Evolutionary conservation across 2,797 vertebrate genomes (phyloP).

Genomic region (Spea hammondii): DNA sequence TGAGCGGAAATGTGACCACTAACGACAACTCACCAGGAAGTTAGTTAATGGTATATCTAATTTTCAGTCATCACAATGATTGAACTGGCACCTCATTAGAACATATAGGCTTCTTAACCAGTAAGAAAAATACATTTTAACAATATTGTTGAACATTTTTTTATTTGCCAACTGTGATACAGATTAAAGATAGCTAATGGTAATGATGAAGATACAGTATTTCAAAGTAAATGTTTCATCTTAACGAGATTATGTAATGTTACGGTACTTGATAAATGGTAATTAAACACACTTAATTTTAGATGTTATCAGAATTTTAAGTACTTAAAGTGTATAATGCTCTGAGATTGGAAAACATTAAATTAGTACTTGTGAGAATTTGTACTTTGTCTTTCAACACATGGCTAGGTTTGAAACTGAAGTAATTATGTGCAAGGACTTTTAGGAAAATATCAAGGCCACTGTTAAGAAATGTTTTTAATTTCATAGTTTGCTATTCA

Average conservation of each 20-base stretch:
- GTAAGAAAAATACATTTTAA: neutral
- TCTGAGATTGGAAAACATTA: constrained; percentile 24
- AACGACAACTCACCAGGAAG: too few relatives aligned
- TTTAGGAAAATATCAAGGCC: neutral
- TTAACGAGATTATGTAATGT: constrained; percentile 24
- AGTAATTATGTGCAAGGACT: neutral
- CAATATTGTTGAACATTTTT: constrained; percentile 5
- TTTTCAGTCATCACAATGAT: too few relatives aligned
- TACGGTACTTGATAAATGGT: constrained; percentile 38
- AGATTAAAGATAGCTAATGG: constrained; percentile 30
- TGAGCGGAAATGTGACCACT: too few relatives aligned
- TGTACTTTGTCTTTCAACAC: constrained; percentile 12
- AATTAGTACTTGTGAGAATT: constrained; percentile 28
- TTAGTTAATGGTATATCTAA: too few relatives aligned
- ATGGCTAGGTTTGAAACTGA: constrained; percentile 3
- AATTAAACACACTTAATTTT: constrained; percentile 43
- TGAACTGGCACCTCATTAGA: too few relatives aligned
- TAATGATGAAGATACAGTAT: constrained; percentile 25
- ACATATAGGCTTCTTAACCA: too few relatives aligned
- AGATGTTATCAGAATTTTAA: constrained; percentile 37
- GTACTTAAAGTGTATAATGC: constrained; percentile 25
- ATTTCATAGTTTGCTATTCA: too few relatives aligned
- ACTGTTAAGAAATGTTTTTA: neutral
- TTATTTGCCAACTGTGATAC: constrained; percentile 23
- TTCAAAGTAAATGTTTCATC: constrained; percentile 31